phyloP scores from a whole-genome alignment of 2,888 invertebrate genomes.

The Unio pictorum region DNA sequence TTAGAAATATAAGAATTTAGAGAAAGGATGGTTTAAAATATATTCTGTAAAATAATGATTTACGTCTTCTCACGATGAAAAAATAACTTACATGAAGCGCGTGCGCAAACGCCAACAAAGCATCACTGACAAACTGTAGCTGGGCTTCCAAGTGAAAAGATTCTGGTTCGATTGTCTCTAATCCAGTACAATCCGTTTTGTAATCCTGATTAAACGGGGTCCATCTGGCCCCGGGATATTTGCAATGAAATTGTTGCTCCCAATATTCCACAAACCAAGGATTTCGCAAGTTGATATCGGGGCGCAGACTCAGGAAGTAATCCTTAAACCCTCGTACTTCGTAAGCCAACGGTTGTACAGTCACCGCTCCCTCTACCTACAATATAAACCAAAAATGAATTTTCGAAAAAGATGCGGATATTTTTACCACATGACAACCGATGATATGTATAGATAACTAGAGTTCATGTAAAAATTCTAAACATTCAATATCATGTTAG shows the following conservation, averaged over 20 bases:
- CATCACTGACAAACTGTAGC: conserved; percentile 96
- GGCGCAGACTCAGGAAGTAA: conserved; percentile 65
- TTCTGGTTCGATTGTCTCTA: conserved; percentile 82
- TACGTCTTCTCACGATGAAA: not conserved
- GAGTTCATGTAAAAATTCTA: too few species aligned
- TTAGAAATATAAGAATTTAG: too few species aligned
- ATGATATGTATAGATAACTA: too few species aligned
- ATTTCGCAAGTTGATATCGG: conserved; percentile 62
- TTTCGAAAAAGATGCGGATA: not conserved
- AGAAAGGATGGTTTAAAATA: too few species aligned
- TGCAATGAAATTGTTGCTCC: conserved; percentile 88
- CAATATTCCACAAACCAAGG: conserved; percentile 71
- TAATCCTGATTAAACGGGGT: conserved; percentile 67
- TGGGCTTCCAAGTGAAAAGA: conserved; percentile 84
- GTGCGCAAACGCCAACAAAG: conserved; percentile 94
- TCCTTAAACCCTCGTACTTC: conserved; percentile 78
- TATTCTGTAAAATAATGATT: not conserved
- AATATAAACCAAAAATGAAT: conserved; percentile 1
- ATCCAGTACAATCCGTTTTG: conserved; percentile 81
- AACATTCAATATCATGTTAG: not conserved
- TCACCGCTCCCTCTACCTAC: conserved; percentile 91
- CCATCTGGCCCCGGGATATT: conserved; percentile 79
- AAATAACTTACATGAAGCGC: conserved; percentile 75
- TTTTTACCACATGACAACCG: too few species aligned
- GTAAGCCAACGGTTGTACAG: conserved; percentile 94